phyloP scores from a whole-genome alignment of 1,140 invertebrate species.

The Thaumetopoea pityocampa region DNA sequence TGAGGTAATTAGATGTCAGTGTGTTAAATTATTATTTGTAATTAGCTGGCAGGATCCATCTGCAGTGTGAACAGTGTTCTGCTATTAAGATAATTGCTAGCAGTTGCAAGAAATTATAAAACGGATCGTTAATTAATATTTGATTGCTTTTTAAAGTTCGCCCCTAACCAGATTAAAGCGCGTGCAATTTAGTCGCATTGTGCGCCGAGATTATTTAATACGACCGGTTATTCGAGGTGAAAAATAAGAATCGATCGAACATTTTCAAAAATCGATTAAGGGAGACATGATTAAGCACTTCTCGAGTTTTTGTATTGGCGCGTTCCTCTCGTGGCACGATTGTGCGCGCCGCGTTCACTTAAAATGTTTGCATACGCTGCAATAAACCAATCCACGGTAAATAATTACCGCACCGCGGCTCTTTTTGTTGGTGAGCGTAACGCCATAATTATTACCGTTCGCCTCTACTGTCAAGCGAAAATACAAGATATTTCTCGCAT shows the following conservation, averaged over 20 bases:
- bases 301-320: conserved; percentile 36
- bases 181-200: conserved; percentile 44
- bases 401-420: conserved; percentile 50
- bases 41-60: too few species aligned
- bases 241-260: conserved; percentile 48
- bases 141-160: conserved; percentile 22
- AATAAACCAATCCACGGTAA: conserved; percentile 55
- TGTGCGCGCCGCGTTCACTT: conserved; percentile 33
- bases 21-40: too few species aligned
- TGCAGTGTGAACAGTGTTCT: too few species aligned
- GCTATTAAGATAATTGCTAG: too few species aligned
- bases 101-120: conserved; percentile 10
- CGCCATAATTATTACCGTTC: conserved; percentile 51
- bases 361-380: conserved; percentile 41
- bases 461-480: conserved; percentile 34
- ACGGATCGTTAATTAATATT: conserved; percentile 17
- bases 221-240: conserved; percentile 31
- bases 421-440: conserved; percentile 38
- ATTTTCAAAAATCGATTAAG: conserved; percentile 66
- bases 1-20: too few species aligned
- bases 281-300: conserved; percentile 57
- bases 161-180: conserved; percentile 29
- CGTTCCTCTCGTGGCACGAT: conserved; percentile 20
- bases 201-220: conserved; percentile 41
- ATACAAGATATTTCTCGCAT: conserved; percentile 34